Conservation (phyloP, 2,888 invertebrate species). For the Sabellastarte sp. region DNA sequence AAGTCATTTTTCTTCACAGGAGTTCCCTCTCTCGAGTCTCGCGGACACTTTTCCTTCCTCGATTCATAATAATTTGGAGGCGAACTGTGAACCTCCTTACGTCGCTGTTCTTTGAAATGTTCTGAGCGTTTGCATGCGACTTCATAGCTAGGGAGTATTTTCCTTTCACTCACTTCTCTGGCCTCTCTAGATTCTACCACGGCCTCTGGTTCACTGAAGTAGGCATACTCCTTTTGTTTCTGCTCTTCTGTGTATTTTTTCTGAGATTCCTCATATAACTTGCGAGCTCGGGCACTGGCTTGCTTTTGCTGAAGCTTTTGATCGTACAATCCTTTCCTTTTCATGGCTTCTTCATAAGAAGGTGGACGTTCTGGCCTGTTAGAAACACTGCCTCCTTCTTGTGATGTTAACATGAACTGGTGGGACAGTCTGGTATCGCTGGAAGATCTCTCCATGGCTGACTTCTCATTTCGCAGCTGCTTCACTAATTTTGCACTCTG, state of each 20-base stretch:
- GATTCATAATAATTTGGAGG: background rate
- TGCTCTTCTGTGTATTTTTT: conserved; percentile 12
- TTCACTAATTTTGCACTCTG: background rate
- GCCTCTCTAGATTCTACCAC: background rate
- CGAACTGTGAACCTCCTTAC: background rate
- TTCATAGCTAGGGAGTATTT: conserved; percentile 9
- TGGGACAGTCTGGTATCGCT: conserved; percentile 13
- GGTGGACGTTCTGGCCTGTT: conserved; percentile 45
- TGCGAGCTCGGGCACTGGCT: conserved; percentile 42
- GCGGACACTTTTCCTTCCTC: too few species aligned
- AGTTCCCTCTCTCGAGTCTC: background rate
- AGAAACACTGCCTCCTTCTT: background rate
- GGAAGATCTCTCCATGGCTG: conserved; percentile 15
- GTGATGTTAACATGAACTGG: background rate
- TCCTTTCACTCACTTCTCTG: background rate
- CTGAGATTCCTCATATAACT: conserved; percentile 49
- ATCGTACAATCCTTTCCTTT: conserved; percentile 34
- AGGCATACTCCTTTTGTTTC: background rate
- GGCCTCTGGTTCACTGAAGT: background rate
- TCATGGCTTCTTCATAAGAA: conserved; percentile 46
- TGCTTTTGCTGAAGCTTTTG: conserved; percentile 34
- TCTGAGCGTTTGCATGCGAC: conserved; percentile 10
- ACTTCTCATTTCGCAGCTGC: background rate
- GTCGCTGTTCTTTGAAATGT: conserved; percentile 3
- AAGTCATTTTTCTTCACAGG: background rate